These are phyloP conservation scores for Papilio machaon DNA, from an alignment of 1,140 invertebrate genomes.

Conservation along the genomic window DNA sequence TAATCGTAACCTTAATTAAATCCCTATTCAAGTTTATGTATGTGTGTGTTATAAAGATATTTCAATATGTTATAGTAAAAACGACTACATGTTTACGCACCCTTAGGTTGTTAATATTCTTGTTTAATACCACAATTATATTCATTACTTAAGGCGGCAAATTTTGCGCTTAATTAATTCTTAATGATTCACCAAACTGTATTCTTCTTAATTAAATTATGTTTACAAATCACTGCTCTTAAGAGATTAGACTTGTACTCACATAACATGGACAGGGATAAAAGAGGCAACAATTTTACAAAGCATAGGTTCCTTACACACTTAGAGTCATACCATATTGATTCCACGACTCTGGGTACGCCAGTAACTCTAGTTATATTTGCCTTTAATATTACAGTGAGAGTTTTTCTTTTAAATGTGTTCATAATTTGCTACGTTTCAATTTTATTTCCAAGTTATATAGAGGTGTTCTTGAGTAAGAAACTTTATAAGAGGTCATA, in stretches of 20 bases:
- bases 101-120: constrained; percentile 20
- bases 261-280: too few relatives aligned
- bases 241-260: neutral
- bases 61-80: neutral
- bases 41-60: neutral
- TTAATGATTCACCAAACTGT: neutral
- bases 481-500: neutral
- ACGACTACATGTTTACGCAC: neutral
- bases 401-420: too few relatives aligned
- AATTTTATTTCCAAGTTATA: neutral
- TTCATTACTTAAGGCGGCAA: neutral
- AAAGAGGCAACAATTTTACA: too few relatives aligned
- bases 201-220: neutral
- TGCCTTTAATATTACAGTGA: too few relatives aligned
- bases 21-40: neutral
- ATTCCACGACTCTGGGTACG: too few relatives aligned
- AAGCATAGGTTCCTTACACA: too few relatives aligned
- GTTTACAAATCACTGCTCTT: neutral
- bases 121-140: neutral
- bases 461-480: neutral
- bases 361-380: too few relatives aligned
- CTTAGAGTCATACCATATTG: too few relatives aligned
- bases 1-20: constrained; percentile 22
- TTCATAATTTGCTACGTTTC: neutral
- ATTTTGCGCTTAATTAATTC: neutral